phyloP scores from a whole-genome alignment of 2,113 vertebrate species.

The Pseudorectes ferrugineus region DNA sequence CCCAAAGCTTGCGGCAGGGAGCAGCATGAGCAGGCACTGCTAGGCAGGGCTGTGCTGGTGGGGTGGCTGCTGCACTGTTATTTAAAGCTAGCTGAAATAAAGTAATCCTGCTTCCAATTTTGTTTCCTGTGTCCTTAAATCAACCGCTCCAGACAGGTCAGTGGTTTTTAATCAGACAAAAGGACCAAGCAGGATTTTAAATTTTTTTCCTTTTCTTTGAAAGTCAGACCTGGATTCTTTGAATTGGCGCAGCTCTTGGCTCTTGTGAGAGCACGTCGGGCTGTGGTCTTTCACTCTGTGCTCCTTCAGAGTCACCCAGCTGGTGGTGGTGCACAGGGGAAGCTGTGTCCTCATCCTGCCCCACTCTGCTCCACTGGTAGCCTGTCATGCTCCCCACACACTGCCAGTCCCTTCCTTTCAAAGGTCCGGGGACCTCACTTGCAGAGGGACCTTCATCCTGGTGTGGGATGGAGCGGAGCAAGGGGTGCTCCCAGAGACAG shows the following conservation, averaged over 20 bases:
- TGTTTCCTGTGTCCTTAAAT: not conserved
- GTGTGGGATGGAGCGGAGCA: accelerated
- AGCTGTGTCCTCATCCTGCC: not conserved
- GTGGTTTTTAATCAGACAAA: not conserved
- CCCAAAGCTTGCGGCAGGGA: not conserved
- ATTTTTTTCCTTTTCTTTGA: not conserved
- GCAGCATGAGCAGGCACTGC: not conserved
- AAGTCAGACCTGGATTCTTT: not conserved
- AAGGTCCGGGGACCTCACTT: not conserved
- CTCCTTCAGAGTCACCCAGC: not conserved
- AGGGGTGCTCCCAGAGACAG: not conserved
- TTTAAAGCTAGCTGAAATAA: not conserved
- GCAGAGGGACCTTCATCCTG: not conserved
- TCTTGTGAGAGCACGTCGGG: not conserved
- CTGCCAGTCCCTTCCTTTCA: accelerated
- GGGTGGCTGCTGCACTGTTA: not conserved
- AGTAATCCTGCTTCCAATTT: not conserved
- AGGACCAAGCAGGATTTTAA: not conserved
- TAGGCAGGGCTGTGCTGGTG: not conserved
- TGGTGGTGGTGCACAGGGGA: not conserved
- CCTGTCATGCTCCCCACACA: accelerated
- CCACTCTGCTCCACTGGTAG: not conserved
- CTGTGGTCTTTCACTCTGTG: not conserved
- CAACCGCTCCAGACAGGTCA: not conserved
- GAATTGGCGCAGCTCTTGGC: not conserved